These are phyloP conservation scores for Hartigia nigra DNA, from an alignment of 2,888 invertebrate species.

Conservation along the genomic window DNA sequence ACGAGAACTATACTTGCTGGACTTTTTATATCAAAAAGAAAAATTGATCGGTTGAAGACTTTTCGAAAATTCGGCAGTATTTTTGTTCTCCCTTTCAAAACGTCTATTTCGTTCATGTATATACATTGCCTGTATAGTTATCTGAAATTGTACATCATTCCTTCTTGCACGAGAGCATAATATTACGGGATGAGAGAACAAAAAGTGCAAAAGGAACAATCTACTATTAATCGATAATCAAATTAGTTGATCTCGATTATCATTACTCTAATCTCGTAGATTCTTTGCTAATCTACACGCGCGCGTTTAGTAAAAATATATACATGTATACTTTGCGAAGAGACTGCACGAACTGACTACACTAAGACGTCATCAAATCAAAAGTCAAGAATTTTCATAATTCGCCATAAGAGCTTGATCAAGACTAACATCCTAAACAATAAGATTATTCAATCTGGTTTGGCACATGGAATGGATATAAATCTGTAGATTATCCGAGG, in stretches of 20 bases:
- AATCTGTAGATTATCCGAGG: too few relatives aligned
- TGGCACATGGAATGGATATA: too few relatives aligned
- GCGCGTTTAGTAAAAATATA: neutral
- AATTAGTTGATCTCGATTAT: neutral
- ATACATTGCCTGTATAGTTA: neutral
- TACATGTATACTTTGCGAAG: conserved; percentile 4
- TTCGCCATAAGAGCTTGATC: neutral
- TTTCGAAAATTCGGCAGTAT: neutral
- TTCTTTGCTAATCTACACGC: neutral
- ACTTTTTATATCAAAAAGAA: neutral
- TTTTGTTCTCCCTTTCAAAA: neutral
- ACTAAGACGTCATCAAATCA: conserved; percentile 1
- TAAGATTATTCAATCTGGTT: neutral
- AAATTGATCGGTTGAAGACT: neutral
- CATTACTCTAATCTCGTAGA: neutral
- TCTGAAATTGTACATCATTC: too few relatives aligned
- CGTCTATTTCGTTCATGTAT: neutral
- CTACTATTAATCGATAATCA: neutral
- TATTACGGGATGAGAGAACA: conserved; percentile 1
- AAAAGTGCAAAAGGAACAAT: neutral
- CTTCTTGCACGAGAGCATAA: neutral
- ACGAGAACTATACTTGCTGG: neutral
- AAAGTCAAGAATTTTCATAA: neutral
- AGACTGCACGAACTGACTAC: conserved; percentile 12
- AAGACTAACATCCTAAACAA: neutral